phyloP scores from a whole-genome alignment of 2,888 invertebrate genomes.

The Sminthurinus aureus region DNA sequence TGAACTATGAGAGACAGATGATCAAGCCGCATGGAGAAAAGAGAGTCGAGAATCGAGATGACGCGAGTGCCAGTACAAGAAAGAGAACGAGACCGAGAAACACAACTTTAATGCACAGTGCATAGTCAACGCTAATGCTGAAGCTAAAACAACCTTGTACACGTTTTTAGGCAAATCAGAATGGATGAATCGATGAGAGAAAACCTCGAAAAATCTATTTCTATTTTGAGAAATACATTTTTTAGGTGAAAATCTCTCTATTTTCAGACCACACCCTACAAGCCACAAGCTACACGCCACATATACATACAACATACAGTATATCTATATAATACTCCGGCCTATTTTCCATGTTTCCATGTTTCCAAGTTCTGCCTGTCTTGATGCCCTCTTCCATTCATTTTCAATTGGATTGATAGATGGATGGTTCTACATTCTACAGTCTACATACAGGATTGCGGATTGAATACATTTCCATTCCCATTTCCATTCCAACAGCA shows the following conservation, averaged over 20 bases:
- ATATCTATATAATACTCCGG: no score
- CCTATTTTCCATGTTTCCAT: no score
- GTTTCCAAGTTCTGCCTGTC: no score
- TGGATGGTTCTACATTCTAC: no score
- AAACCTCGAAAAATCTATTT: constrained; percentile 27
- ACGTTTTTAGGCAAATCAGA: constrained; percentile 28
- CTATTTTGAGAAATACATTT: constrained; percentile 6
- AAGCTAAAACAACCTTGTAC: no score
- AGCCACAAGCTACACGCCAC: background rate
- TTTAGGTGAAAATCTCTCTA: constrained; percentile 8
- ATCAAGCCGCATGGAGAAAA: constrained; percentile 22
- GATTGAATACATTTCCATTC: no score
- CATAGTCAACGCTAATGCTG: no score
- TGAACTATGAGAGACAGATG: constrained; percentile 37
- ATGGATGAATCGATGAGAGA: background rate
- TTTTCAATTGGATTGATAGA: no score
- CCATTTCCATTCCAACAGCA: no score
- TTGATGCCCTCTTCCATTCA: no score
- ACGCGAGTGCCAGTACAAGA: background rate
- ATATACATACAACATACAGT: background rate
- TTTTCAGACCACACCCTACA: constrained; percentile 33
- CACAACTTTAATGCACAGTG: no score
- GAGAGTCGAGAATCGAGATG: background rate
- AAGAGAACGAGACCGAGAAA: constrained; percentile 4
- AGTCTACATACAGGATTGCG: no score